A percentile compares a stretch with the other conserved stretches of the same genome.
Evolutionary conservation across 2,888 invertebrate genomes (phyloP).

Genomic region (Notodonta dromedarius): DNA sequence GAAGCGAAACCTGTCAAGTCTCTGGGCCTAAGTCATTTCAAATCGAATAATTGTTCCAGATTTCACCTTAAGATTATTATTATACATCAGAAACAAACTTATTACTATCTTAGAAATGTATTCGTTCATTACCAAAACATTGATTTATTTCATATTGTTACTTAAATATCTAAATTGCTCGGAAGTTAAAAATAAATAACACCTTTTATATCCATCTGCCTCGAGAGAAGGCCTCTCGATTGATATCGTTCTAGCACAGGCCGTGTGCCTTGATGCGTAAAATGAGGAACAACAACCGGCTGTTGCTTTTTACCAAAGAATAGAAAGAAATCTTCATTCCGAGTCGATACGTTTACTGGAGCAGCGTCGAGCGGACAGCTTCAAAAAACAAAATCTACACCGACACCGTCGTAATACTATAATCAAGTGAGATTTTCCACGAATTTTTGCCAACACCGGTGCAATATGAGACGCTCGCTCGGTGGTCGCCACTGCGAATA

Average conservation of each 20-base stretch:
- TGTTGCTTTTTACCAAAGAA: conserved; percentile 33
- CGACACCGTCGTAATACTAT: conserved; percentile 67
- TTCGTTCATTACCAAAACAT: background rate
- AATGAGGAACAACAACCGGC: conserved; percentile 54
- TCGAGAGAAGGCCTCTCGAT: conserved; percentile 32
- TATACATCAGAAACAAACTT: background rate
- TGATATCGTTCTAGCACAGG: conserved; percentile 43
- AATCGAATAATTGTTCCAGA: background rate
- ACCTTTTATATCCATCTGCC: conserved; percentile 24
- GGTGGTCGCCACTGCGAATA: conserved; percentile 60
- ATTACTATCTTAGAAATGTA: background rate
- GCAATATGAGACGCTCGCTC: conserved; percentile 68
- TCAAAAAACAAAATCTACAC: conserved; percentile 53
- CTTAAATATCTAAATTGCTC: conserved; percentile 14
- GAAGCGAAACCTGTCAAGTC: too few relatives aligned
- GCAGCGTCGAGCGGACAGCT: conserved; percentile 9
- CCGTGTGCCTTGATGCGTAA: conserved; percentile 58
- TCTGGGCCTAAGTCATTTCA: too few relatives aligned
- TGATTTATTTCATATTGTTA: conserved; percentile 11
- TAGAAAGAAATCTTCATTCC: conserved; percentile 32
- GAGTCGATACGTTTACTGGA: conserved; percentile 27
- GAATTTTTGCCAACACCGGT: conserved; percentile 54
- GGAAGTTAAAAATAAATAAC: conserved; percentile 28
- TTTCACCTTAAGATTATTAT: background rate
- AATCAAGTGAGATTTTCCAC: conserved; percentile 67